Evolutionary conservation across 2,888 invertebrate species (phyloP).

Genomic region (Drosophila meridionalis): DNA sequence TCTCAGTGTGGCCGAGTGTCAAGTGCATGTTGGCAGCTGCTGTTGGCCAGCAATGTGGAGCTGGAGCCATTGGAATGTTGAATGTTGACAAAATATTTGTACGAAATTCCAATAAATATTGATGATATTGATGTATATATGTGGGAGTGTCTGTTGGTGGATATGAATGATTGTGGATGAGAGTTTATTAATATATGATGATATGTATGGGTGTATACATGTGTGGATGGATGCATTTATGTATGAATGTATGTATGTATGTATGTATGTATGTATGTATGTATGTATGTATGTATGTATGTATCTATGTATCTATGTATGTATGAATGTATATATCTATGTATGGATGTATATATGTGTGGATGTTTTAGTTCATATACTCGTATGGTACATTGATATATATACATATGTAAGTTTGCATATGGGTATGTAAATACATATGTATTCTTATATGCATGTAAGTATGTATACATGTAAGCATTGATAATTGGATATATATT

Average conservation of each 20-base stretch:
- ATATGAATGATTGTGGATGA: background rate
- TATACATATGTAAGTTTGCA: too few relatives aligned
- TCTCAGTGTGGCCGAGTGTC: conserved; percentile 15
- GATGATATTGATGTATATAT: background rate
- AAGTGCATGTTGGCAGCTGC: conserved; percentile 2
- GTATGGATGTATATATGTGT: background rate
- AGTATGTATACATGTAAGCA: background rate
- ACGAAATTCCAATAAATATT: conserved; percentile 1
- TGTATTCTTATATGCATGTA: background rate
- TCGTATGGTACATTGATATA: too few relatives aligned
- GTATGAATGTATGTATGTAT: background rate
- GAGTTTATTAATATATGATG: background rate
- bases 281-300: background rate
- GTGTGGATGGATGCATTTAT: background rate
- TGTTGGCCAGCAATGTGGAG: too few relatives aligned
- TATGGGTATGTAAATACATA: background rate
- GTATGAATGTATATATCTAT: background rate
- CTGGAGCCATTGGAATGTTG: background rate
- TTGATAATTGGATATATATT: too few relatives aligned
- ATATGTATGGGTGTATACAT: background rate
- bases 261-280: background rate
- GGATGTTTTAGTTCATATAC: too few relatives aligned
- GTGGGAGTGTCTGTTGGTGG: background rate
- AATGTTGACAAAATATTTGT: conserved; percentile 8
- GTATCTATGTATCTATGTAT: background rate